Evolutionary conservation across 53 echinoderm and acorn worm genomes (phyloP).

Genomic region (Crossaster papposus): DNA sequence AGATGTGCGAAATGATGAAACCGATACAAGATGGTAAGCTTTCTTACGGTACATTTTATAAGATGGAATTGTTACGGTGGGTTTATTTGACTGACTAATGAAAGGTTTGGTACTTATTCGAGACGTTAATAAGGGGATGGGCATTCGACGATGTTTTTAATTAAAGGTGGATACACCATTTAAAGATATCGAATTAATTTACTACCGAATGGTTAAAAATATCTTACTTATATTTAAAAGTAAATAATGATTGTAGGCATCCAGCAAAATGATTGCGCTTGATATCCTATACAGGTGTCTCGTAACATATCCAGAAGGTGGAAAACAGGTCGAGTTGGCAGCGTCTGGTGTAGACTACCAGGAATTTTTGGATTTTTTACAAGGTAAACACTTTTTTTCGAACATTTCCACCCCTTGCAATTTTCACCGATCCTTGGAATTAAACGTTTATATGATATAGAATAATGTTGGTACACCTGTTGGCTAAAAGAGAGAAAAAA

Average conservation of each 20-base stretch:
- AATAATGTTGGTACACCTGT: neutral
- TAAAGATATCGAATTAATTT: no score
- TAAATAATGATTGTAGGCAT: neutral
- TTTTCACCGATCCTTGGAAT: no score
- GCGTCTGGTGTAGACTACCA: constrained; percentile 60
- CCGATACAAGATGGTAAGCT: constrained; percentile 39
- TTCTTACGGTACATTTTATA: no score
- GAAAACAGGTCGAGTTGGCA: constrained; percentile 26
- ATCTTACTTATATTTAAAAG: neutral
- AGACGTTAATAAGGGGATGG: no score
- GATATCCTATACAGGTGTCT: constrained; percentile 12
- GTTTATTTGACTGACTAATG: no score
- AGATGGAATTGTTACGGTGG: no score
- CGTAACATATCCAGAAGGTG: constrained; percentile 41
- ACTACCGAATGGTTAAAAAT: no score
- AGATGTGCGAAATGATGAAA: constrained; percentile 1
- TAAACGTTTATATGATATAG: neutral
- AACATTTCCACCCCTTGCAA: neutral
- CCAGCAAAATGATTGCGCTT: no score
- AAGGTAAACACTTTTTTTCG: constrained; percentile 26
- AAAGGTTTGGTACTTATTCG: no score
- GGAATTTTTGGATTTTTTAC: constrained; percentile 44
- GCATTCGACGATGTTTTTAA: no score
- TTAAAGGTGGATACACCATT: no score
- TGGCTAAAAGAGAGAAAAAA: no score